Percentiles rank a stretch among this genome's conserved stretches.
phyloP scores from a whole-genome alignment of 2,888 invertebrate species.

The Heliconius hortense region DNA sequence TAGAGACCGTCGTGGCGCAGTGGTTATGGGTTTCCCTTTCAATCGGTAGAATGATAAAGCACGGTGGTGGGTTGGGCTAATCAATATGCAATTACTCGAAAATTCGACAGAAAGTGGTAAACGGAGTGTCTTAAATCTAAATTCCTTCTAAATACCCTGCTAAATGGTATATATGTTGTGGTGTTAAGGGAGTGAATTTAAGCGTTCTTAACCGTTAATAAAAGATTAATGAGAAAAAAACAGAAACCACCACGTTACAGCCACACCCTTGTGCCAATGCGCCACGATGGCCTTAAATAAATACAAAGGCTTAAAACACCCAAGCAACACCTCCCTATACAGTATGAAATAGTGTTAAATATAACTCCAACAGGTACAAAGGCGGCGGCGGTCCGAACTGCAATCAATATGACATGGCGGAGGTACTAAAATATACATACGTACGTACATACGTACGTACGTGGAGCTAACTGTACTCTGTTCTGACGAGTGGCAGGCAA shows the following conservation, averaged over 20 bases:
- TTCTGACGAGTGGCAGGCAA: slow-evolving; percentile 9
- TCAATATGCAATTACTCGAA: no score
- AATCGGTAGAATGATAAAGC: background rate
- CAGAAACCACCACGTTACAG: no score
- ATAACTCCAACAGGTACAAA: background rate
- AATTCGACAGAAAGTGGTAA: no score
- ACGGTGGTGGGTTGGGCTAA: no score
- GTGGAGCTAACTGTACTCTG: slow-evolving; percentile 9
- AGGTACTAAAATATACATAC: slow-evolving; percentile 15
- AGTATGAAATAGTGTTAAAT: slow-evolving; percentile 10
- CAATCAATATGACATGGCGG: slow-evolving; percentile 18
- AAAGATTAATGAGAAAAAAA: no score
- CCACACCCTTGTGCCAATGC: no score
- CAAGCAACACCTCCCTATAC: background rate
- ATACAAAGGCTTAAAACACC: background rate
- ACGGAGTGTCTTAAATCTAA: no score
- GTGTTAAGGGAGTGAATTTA: no score
- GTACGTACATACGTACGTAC: no score
- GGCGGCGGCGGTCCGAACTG: background rate
- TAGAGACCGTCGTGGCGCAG: background rate
- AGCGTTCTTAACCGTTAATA: no score
- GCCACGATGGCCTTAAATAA: background rate
- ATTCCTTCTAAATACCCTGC: no score
- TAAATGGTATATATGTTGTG: no score
- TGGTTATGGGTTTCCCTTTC: background rate